Evolutionary conservation across 23 tunicate genomes (phyloP).

Genomic region (Trididemnum clinides): DNA sequence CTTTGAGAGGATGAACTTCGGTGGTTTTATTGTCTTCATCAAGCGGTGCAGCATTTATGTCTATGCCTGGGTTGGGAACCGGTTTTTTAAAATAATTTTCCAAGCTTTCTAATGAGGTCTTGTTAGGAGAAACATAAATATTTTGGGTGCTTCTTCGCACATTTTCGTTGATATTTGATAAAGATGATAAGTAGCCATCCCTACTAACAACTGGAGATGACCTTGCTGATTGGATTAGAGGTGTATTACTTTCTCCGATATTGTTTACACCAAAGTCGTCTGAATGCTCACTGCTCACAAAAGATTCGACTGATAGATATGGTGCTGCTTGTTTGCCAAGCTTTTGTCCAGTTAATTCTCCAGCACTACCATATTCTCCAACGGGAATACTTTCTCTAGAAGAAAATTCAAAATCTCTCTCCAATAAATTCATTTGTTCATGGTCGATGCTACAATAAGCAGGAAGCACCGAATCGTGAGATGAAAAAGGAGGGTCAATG

Average conservation of each 20-base stretch:
- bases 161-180: background rate
- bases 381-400: background rate
- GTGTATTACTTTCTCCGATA: background rate
- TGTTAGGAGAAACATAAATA: background rate
- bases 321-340: background rate
- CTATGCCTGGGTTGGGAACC: background rate
- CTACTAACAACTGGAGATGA: background rate
- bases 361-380: background rate
- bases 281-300: background rate
- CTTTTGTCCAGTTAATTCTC: background rate
- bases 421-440: background rate
- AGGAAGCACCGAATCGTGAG: background rate
- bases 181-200: background rate
- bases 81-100: constrained; percentile 5
- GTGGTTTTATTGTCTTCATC: background rate
- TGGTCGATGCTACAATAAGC: background rate
- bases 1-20: background rate
- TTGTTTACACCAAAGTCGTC: background rate
- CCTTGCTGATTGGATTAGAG: background rate
- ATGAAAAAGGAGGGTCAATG: background rate
- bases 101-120: background rate
- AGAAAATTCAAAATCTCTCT: background rate
- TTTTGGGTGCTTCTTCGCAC: background rate
- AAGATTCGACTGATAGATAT: background rate
- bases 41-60: background rate